These are phyloP conservation scores for Scylla paramamosain DNA, from an alignment of 1,140 invertebrate species.

Conservation along the genomic window DNA sequence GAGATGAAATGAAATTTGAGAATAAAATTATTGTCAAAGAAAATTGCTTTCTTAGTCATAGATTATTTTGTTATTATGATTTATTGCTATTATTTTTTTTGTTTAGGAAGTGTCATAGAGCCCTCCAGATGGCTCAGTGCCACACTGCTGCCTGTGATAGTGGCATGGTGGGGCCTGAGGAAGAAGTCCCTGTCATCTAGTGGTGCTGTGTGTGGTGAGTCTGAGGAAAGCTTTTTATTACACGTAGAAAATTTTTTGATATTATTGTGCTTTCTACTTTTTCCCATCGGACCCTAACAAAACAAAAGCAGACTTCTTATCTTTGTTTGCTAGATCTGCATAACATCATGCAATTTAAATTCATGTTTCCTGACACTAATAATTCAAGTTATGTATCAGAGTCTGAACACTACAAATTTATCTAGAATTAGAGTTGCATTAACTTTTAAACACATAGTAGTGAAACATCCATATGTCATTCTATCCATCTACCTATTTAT, in stretches of 20 bases:
- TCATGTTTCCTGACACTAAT: no score
- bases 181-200: conserved; percentile 46
- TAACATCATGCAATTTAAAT: no score
- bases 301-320: background rate
- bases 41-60: no score
- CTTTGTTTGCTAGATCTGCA: no score
- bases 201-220: conserved; percentile 59
- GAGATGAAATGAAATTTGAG: no score
- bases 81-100: background rate
- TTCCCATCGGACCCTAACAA: background rate
- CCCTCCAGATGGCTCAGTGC: conserved; percentile 60
- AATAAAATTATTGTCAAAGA: no score
- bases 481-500: no score
- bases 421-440: no score
- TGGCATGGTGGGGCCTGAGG: conserved; percentile 61
- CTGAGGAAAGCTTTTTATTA: background rate
- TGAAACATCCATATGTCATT: no score
- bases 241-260: background rate
- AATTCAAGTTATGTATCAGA: no score
- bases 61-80: background rate
- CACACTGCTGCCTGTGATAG: conserved; percentile 49
- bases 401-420: no score
- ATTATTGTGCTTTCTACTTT: background rate
- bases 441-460: no score
- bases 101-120: conserved; percentile 47